Evolutionary conservation across 2,113 vertebrate genomes (phyloP).

Genomic region (Odocoileus hemionus): DNA sequence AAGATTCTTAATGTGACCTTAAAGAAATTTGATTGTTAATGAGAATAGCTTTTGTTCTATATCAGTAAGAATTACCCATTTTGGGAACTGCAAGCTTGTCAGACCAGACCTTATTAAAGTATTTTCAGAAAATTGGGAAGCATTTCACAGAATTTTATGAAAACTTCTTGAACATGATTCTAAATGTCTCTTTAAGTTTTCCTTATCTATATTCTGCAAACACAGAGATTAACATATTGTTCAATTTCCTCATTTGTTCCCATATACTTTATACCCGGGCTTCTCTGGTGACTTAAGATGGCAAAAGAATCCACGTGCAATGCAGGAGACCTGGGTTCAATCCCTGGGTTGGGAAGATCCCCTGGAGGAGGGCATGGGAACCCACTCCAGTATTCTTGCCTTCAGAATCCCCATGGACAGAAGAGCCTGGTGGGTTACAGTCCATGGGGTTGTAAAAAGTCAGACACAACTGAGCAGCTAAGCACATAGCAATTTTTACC

Average conservation of each 20-base stretch:
- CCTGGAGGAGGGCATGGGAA: not conserved
- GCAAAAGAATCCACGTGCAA: not conserved
- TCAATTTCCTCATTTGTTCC: not conserved
- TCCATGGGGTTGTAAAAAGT: not conserved
- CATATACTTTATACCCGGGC: not conserved
- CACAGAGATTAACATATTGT: conserved; percentile 11
- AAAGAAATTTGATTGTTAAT: not conserved
- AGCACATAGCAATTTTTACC: not conserved
- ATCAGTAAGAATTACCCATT: not conserved
- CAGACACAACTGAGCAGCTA: not conserved
- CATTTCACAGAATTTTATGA: conserved; percentile 27
- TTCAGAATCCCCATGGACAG: not conserved
- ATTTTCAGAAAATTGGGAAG: not conserved
- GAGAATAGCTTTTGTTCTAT: not conserved
- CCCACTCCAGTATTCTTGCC: not conserved
- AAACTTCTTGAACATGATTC: not conserved
- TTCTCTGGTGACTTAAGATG: not conserved
- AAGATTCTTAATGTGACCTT: not conserved
- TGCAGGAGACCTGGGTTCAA: not conserved
- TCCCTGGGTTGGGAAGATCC: not conserved
- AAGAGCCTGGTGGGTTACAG: not conserved
- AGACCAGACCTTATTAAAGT: not conserved
- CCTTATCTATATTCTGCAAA: conserved; percentile 20
- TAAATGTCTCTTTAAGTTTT: conserved; percentile 11
- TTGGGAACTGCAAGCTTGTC: conserved; percentile 31